phyloP scores from a whole-genome alignment of 1,140 invertebrate genomes.

The Stratiolaelaps scimitus region DNA sequence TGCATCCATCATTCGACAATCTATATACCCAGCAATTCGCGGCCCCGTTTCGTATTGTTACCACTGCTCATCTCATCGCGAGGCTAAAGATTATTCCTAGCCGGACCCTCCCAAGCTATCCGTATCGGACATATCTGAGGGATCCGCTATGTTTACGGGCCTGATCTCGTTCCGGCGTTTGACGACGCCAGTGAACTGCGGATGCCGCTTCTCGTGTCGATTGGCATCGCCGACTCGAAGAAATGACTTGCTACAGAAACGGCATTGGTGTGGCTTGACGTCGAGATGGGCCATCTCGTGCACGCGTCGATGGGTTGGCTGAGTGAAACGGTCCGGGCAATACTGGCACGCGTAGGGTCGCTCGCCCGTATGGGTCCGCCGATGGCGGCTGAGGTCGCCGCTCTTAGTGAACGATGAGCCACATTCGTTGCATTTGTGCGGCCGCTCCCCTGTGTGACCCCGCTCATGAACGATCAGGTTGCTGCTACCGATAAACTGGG shows the following conservation, averaged over 20 bases:
- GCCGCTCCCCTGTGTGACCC: slow-evolving; percentile 32
- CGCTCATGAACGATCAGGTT: slow-evolving; percentile 31
- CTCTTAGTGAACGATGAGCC: slow-evolving; percentile 26
- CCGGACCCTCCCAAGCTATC: too few relatives aligned
- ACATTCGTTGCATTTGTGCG: slow-evolving; percentile 30
- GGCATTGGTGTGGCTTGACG: slow-evolving; percentile 33
- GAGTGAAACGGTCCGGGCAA: slow-evolving; percentile 57
- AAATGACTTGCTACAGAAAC: slow-evolving; percentile 34
- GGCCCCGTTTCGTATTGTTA: too few relatives aligned
- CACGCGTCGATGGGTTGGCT: slow-evolving; percentile 53
- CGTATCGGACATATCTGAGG: too few relatives aligned
- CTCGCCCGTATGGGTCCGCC: slow-evolving; percentile 36
- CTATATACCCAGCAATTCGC: too few relatives aligned
- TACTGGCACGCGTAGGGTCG: slow-evolving; percentile 52
- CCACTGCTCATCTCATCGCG: too few relatives aligned
- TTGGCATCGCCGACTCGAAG: slow-evolving; percentile 34
- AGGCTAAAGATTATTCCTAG: too few relatives aligned
- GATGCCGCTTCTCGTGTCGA: slow-evolving; percentile 34
- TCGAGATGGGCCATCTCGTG: slow-evolving; percentile 44
- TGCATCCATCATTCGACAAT: too few relatives aligned
- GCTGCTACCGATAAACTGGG: slow-evolving; percentile 31
- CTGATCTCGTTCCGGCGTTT: too few relatives aligned
- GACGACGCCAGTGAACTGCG: too few relatives aligned
- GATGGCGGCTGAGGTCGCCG: slow-evolving; percentile 33
- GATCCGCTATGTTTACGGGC: too few relatives aligned